Base-by-base conservation (phyloP, 2,888 invertebrate genomes). In the Asteroscopus sphinx region DNA sequence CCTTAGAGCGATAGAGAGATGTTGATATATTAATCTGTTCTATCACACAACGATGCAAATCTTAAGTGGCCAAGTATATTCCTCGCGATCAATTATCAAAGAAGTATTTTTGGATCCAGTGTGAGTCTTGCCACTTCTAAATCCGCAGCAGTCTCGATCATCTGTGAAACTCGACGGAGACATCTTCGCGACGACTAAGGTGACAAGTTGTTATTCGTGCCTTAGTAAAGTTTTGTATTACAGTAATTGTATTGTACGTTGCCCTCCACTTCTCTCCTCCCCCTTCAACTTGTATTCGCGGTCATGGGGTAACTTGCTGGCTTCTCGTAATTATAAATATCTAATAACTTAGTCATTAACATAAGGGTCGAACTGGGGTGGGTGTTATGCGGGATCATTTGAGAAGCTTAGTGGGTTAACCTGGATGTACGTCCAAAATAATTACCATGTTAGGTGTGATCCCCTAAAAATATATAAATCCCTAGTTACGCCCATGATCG, bases 191-290 rank as follows among this genome's bases (percentile, higher is more conserved):
- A 45, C 60, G 42, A 57, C 68, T 77, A 77, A 79, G 79, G 79
- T 79, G 70, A 77, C 73, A 74, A 85, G 82, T 82, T 84, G 82
- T 80, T 76, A 82, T 84, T 83, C 85, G 91, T 92, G 91, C 91
- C 91, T 92, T 91, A 92, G 87, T 85, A 83, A 80, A 69, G 74
- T 83, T 80, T 83, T 85, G 81, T 82, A 82, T 80, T 79, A 80
- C 71, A 68, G 68, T 77, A 58, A 71, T 71, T 74, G 73, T 77
- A 75, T 73, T 71, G 73, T 77, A 72, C 78, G 78, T 79, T 81
- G 79, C 81, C 82, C 79, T 75, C 65, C 58, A 58, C 42, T 42
- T 62, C 51, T 62, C 56, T 53, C 48, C 56, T 46, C 46, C 45
- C 47, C 55, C 49, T 37, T 16, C 37, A 28, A 45, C 42, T 40